A percentile compares a stretch with the other conserved stretches of the same genome.
phyloP scores from a whole-genome alignment of 1,140 invertebrate species.

The Drosophila watanabei region DNA sequence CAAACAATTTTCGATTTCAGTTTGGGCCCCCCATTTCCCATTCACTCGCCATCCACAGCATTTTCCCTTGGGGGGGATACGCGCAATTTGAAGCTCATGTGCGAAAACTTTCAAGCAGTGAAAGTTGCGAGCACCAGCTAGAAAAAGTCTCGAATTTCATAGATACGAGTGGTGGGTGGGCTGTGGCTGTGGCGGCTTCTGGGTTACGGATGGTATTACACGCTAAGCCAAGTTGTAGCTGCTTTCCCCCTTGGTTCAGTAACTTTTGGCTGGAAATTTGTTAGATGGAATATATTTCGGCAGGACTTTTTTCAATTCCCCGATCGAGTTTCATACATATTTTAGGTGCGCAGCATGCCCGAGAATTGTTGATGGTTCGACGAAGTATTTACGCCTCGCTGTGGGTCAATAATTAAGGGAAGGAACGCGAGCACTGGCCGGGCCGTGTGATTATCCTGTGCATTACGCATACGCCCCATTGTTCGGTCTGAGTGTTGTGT shows the following conservation, averaged over 20 bases:
- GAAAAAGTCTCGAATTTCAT: conserved; percentile 33
- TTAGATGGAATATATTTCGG: conserved; percentile 34
- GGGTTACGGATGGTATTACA: conserved; percentile 54
- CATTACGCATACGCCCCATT: conserved; percentile 49
- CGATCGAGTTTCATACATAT: conserved; percentile 38
- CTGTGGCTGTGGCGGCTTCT: conserved; percentile 9
- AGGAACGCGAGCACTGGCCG: neutral
- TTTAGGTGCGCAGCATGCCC: conserved; percentile 16
- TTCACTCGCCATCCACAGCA: conserved; percentile 1
- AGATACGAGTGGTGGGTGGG: conserved; percentile 17
- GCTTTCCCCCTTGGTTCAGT: conserved; percentile 19
- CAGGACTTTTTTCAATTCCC: conserved; percentile 50
- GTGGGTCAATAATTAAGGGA: conserved; percentile 31
- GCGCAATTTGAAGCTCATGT: conserved; percentile 75
- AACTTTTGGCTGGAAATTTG: conserved; percentile 52
- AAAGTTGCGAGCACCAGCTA: conserved; percentile 60
- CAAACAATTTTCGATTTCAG: conserved; percentile 82
- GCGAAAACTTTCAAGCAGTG: conserved; percentile 72
- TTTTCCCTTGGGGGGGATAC: conserved; percentile 41
- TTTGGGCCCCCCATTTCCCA: conserved; percentile 23
- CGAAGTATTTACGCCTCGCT: conserved; percentile 3
- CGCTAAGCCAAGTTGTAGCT: conserved; percentile 49
- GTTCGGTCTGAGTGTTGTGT: conserved; percentile 9
- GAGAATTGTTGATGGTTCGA: conserved; percentile 13
- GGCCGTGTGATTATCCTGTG: conserved; percentile 13